A percentile compares a stretch with the other conserved stretches of the same genome.
phyloP scores from a whole-genome alignment of 37 sponge, comb jelly and placozoan species.

The Agelas oroides region DNA sequence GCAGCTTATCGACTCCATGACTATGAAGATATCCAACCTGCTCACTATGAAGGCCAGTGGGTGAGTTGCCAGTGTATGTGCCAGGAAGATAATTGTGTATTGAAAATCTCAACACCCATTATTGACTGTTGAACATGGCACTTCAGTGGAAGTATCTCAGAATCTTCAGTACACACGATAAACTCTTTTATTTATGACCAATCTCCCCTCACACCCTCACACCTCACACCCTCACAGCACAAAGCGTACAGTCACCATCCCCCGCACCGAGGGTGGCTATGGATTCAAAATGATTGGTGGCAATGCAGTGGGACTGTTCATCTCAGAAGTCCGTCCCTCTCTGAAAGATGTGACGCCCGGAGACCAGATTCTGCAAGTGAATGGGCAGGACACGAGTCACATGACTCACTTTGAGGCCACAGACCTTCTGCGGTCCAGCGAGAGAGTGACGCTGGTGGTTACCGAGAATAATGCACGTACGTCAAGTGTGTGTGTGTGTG shows the following conservation, averaged over 20 bases:
- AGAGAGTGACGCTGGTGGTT: slow-evolving; percentile 30
- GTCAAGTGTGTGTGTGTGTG: slow-evolving; percentile 2
- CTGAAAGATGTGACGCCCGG: slow-evolving; percentile 5
- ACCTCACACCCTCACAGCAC: neutral
- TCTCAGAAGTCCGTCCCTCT: slow-evolving; percentile 31
- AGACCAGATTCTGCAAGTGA: slow-evolving; percentile 51
- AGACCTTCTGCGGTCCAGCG: slow-evolving; percentile 21
- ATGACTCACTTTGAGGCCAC: slow-evolving; percentile 58
- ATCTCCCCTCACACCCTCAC: neutral
- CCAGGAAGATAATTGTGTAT: no score
- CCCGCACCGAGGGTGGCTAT: slow-evolving; percentile 29
- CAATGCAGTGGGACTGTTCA: slow-evolving; percentile 77
- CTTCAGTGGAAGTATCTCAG: no score
- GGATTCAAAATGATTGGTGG: slow-evolving; percentile 73
- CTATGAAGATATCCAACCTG: slow-evolving; percentile 47
- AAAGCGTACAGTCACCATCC: slow-evolving; percentile 43
- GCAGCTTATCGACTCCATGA: slow-evolving; percentile 16
- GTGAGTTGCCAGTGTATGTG: no score
- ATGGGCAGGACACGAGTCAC: slow-evolving; percentile 10
- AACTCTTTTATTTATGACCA: no score
- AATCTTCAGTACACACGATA: no score
- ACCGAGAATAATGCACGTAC: slow-evolving; percentile 55
- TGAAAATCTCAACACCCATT: no score
- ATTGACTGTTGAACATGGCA: no score
- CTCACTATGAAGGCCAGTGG: slow-evolving; percentile 50